Conservation (phyloP, 1,140 invertebrate species). For the Panagrolaimus sp. region DNA sequence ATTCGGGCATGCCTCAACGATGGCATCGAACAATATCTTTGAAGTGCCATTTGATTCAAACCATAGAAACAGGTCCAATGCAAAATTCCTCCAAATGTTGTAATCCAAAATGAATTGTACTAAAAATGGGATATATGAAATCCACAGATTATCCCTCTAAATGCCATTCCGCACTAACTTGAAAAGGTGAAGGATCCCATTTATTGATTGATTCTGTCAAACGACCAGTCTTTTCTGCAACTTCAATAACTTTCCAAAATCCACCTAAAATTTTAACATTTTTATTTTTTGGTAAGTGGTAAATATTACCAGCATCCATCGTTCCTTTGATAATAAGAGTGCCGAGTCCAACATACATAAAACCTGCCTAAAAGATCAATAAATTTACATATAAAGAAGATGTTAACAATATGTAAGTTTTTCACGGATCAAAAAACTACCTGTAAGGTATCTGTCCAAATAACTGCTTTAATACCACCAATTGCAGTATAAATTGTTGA, state of each 20-base stretch:
- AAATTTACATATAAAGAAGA: no score
- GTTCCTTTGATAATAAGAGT: constrained; percentile 26
- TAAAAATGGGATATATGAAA: background rate
- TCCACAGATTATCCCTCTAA: background rate
- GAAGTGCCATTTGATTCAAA: constrained; percentile 79
- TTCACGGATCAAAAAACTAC: no score
- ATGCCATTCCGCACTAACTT: no score
- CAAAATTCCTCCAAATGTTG: constrained; percentile 16
- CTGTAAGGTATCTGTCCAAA: constrained; percentile 26
- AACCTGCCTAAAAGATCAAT: background rate
- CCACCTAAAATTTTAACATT: background rate
- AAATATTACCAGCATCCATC: constrained; percentile 15
- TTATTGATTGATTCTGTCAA: constrained; percentile 19
- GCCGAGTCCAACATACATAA: constrained; percentile 22
- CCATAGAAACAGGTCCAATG: constrained; percentile 67
- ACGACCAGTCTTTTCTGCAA: constrained; percentile 18
- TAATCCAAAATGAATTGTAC: constrained; percentile 29
- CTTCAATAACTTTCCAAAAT: constrained; percentile 14
- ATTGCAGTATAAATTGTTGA: constrained; percentile 24
- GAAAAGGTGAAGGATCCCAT: constrained; percentile 28
- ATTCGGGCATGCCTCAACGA: constrained; percentile 69
- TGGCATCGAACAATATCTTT: constrained; percentile 76
- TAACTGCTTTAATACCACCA: constrained; percentile 25
- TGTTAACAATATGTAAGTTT: no score
- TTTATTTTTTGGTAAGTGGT: background rate